A percentile compares a stretch with the other conserved stretches of the same genome.
These are phyloP conservation scores for Ivindomyrus marchei DNA, from an alignment of 2,113 vertebrate species.

Conservation along the genomic window DNA sequence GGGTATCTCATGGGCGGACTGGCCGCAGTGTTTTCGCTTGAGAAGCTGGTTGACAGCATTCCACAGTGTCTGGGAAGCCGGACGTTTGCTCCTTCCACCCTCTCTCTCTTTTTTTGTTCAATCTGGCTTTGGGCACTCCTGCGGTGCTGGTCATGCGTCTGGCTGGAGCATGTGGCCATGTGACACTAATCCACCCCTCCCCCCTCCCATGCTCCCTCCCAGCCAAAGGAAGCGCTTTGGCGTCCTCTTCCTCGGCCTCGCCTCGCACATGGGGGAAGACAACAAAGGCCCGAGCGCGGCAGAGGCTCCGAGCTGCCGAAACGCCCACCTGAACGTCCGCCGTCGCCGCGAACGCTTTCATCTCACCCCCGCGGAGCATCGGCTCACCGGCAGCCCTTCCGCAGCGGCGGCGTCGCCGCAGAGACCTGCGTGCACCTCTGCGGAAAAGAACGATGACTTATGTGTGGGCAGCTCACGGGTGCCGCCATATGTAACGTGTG, in stretches of 20 bases:
- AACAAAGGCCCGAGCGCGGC: constrained; percentile 22
- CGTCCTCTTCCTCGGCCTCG: constrained; percentile 9
- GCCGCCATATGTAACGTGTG: background rate
- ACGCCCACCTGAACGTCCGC: constrained; percentile 3
- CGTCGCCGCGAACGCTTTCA: constrained; percentile 5
- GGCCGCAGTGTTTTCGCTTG: constrained; percentile 33
- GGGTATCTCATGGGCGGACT: constrained; percentile 25
- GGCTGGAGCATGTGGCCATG: constrained; percentile 43
- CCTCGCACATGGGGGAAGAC: constrained; percentile 25
- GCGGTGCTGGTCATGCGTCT: constrained; percentile 47
- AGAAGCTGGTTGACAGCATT: constrained; percentile 41
- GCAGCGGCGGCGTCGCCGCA: background rate
- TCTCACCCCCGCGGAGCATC: background rate
- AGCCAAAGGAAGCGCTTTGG: constrained; percentile 14
- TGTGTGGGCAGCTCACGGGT: background rate
- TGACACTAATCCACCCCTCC: constrained; percentile 42
- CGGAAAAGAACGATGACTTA: background rate
- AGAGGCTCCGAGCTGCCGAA: background rate
- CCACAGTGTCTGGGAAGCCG: constrained; percentile 44
- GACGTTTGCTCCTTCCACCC: constrained; percentile 36
- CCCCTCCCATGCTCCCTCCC: background rate
- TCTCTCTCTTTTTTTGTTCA: constrained; percentile 32
- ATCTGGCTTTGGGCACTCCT: constrained; percentile 47
- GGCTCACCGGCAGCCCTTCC: background rate
- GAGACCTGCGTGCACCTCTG: background rate